A percentile compares a stretch with the other conserved stretches of the same genome.
These are phyloP conservation scores for Rhodophaea formosa DNA, from an alignment of 2,888 invertebrate genomes.

Conservation along the genomic window DNA sequence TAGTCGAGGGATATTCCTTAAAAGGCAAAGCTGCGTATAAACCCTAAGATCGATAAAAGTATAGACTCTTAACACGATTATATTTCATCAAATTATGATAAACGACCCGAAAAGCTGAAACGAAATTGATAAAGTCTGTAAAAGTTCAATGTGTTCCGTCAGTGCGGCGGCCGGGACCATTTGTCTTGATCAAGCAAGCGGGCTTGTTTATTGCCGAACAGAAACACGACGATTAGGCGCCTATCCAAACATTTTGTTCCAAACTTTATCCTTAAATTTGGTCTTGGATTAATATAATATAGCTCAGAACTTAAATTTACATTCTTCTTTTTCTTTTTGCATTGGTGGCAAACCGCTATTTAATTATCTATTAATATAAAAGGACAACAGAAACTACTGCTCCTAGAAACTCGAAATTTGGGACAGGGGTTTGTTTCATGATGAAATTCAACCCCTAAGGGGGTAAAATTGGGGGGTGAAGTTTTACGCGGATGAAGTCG, in stretches of 20 bases:
- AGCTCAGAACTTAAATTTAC: not conserved
- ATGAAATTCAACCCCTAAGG: too few relatives aligned
- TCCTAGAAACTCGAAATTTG: too few relatives aligned
- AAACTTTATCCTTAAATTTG: not conserved
- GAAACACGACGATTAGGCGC: constrained; percentile 14
- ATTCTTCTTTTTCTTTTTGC: too few relatives aligned
- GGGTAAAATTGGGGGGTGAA: too few relatives aligned
- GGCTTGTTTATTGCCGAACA: constrained; percentile 33
- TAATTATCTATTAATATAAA: too few relatives aligned
- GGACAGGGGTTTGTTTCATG: too few relatives aligned
- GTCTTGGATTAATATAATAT: not conserved
- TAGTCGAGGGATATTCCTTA: too few relatives aligned
- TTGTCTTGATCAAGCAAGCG: constrained; percentile 45
- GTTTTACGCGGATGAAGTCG: too few relatives aligned
- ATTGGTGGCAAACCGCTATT: too few relatives aligned
- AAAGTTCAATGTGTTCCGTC: constrained; percentile 38
- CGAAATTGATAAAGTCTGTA: constrained; percentile 36
- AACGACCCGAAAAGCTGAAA: constrained; percentile 13
- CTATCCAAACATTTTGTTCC: constrained; percentile 3
- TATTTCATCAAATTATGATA: constrained; percentile 13
- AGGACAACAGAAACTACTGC: too few relatives aligned
- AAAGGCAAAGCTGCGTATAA: not conserved
- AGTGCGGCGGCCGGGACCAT: constrained; percentile 42
- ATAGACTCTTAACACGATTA: constrained; percentile 1
- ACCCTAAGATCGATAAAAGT: not conserved